A percentile compares a stretch with the other conserved stretches of the same genome.
Evolutionary conservation across 2,113 vertebrate genomes (phyloP).

Genomic region (Fukomys damarensis): DNA sequence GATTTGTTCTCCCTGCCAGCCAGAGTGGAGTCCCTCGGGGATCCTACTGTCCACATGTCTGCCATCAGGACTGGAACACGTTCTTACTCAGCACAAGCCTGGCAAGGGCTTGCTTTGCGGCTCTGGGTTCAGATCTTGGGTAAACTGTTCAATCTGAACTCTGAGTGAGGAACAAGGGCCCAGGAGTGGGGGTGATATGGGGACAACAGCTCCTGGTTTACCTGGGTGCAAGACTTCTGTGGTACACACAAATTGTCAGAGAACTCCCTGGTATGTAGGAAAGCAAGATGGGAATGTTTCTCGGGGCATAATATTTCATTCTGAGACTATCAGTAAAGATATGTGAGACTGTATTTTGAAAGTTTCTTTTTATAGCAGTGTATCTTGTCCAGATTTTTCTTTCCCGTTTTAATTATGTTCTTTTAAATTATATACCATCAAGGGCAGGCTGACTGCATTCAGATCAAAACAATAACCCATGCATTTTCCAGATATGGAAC

Average conservation of each 20-base stretch:
- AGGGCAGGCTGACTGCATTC: conserved; percentile 61
- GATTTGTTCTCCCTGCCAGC: neutral
- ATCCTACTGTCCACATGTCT: neutral
- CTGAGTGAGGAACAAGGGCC: neutral
- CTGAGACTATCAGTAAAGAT: conserved; percentile 24
- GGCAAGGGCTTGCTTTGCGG: neutral
- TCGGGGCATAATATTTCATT: neutral
- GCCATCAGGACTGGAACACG: neutral
- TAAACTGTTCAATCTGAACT: neutral
- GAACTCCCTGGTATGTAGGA: neutral
- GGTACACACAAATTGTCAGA: no score
- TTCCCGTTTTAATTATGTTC: conserved; percentile 76
- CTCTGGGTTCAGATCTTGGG: neutral
- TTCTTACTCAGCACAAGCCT: neutral
- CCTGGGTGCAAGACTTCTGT: neutral
- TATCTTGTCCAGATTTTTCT: conserved; percentile 74
- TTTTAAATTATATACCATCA: conserved; percentile 70
- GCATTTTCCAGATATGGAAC: conserved; percentile 3
- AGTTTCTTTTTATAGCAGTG: conserved; percentile 68
- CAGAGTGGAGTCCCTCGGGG: neutral
- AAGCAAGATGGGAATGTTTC: neutral
- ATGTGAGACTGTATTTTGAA: conserved; percentile 68
- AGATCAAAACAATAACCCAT: conserved; percentile 67
- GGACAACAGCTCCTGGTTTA: rapidly evolving
- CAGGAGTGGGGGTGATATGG: neutral